These are phyloP conservation scores for Oophaga sylvatica DNA, from an alignment of 2,797 vertebrate species.

Conservation along the genomic window DNA sequence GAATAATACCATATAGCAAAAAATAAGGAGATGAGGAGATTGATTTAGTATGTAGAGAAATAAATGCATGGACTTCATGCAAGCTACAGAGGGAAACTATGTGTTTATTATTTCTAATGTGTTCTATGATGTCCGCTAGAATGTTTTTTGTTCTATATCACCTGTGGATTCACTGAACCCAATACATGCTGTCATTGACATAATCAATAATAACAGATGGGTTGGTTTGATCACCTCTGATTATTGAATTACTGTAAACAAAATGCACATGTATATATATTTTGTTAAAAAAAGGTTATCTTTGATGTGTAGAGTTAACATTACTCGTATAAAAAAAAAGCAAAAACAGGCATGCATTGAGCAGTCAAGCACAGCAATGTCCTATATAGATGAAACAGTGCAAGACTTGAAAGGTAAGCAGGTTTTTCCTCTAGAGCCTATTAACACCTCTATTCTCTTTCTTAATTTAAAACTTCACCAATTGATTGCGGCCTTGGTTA, in stretches of 20 bases:
- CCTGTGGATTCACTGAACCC: too few relatives aligned
- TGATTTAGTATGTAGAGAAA: too few relatives aligned
- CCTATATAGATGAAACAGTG: neutral
- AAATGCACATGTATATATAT: neutral
- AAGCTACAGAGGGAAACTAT: too few relatives aligned
- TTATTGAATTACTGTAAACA: neutral
- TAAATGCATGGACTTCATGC: too few relatives aligned
- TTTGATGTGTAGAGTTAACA: neutral
- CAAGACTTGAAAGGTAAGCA: neutral
- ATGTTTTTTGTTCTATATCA: too few relatives aligned
- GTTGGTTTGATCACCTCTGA: too few relatives aligned
- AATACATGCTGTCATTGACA: too few relatives aligned
- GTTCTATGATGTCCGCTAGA: too few relatives aligned
- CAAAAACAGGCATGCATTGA: neutral
- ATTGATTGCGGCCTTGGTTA: slow-evolving; percentile 7
- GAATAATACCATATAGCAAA: too few relatives aligned
- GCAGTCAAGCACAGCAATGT: neutral
- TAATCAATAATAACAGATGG: too few relatives aligned
- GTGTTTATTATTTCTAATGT: too few relatives aligned
- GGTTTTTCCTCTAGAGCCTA: neutral
- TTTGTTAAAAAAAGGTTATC: neutral
- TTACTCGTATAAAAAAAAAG: neutral
- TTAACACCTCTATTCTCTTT: neutral
- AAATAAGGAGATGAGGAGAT: too few relatives aligned
- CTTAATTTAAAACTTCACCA: neutral